Evolutionary conservation across 2,113 vertebrate species (phyloP), one percentile per base, ranked within the genome.

Genomic region (Stigmatopora nigra): DNA sequence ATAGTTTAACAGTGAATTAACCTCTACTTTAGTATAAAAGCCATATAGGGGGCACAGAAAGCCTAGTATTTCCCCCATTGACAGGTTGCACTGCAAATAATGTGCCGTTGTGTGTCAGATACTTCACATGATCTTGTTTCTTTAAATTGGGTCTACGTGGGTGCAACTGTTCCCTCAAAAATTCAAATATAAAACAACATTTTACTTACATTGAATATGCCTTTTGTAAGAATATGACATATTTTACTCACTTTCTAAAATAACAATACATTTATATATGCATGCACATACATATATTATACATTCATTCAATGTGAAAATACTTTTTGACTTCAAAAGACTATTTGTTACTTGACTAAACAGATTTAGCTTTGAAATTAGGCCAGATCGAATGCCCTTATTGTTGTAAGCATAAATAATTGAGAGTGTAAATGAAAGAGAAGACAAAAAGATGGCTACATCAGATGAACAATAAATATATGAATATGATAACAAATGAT

Each of bases 371-470:
- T 48, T 25, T 46, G 57, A 15, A 71, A 61, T 31, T 19, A 44
- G 51, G 38, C 41, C 41, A 44, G 6, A 31, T 13, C 8, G 1
- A 15, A 22, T 16, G 1, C 61, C 58, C 52, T 7, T n/a, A 51
- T 5, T 17, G 57, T 12, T 25, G 58, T 53, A 49, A 36, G 61
- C 4, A 47, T 16, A 5, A 63, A 61, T 41, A 10, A 53, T 17
- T 63, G 45, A 47, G 45, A 67, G 48, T 46, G 65, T 19, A 35
- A 63, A 46, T 66, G 49, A 70, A 49, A 71, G 59, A 64, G 8
- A 57, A 47, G n/a, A 56, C 45, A 69, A 62, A n/a, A 38, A 17
- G 48, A 45, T 46, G 45, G 57, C 46, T 20, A 61, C 5, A 44
- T 41, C 41, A 45, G 20, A 10, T 31, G 19, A 19, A 62, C 22